These are phyloP conservation scores for Tinamus major DNA, from an alignment of 2,797 vertebrate species.

Conservation along the genomic window DNA sequence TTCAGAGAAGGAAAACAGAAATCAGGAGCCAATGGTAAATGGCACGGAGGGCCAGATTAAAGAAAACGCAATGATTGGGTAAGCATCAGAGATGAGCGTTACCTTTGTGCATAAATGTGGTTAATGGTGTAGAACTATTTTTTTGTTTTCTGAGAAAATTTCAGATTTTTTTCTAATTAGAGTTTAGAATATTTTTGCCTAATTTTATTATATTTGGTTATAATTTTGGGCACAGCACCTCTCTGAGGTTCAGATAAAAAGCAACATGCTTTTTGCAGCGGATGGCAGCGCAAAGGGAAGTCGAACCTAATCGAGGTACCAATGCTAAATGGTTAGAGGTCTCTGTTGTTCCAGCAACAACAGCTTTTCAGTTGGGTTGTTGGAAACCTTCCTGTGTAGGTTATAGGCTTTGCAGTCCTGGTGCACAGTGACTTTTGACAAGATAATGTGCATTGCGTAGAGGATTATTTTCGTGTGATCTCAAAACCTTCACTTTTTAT, in stretches of 20 bases:
- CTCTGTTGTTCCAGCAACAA: not conserved
- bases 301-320: not conserved
- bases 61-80: constrained; percentile 89
- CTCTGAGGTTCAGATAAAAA: not conserved
- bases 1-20: constrained; percentile 86
- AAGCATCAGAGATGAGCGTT: constrained; percentile 48
- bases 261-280: not conserved
- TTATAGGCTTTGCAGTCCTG: not conserved
- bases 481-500: not conserved
- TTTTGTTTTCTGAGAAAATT: not conserved
- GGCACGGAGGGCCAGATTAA: constrained; percentile 90
- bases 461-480: not conserved
- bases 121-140: not conserved
- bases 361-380: not conserved
- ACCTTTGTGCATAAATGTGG: not conserved
- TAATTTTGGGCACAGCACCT: not conserved
- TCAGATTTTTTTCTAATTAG: not conserved
- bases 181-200: not conserved
- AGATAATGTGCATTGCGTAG: not conserved
- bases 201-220: not conserved
- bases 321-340: not conserved
- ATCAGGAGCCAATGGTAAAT: constrained; percentile 92
- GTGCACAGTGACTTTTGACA: not conserved
- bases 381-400: not conserved
- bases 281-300: not conserved